Evolutionary conservation across 2,797 vertebrate genomes (phyloP), one percentile per base, ranked within the genome.

Genomic region (Phylloscopus collybita): DNA sequence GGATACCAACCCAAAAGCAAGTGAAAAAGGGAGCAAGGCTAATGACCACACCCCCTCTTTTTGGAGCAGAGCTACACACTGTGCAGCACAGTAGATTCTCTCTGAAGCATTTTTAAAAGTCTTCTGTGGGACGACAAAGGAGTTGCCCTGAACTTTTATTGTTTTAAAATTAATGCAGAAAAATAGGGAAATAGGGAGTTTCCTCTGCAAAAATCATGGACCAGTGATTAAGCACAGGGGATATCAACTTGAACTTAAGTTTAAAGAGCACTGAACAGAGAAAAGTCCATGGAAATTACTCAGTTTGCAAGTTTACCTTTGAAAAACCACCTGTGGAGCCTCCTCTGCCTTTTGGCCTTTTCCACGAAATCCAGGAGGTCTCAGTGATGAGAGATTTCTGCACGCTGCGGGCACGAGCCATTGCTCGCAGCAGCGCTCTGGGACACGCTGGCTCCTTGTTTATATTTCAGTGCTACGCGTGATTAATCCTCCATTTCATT

Each of bases 401-500:
- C 20, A 15, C 0, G 0, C 44, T 11, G 6, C 0, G 0, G 76
- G 49, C 62, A 86, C 2, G 2, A 81, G 86, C 34, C 75, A 13
- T 19, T 4, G 21, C 71, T 72, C 1, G 0, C 75, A 80, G 76
- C 27, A 3, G 72, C 4, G 30, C 89, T n/a, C 84, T 51, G 84
- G 84, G 91, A 91, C 51, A 4, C 9, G 6, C 40, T 34, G 71
- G 36, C 71, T 80, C 86, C 3, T 19, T 92, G 94, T 91, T 96
- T 80, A 27, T 94, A 69, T 91, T 87, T 74, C 86, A 59, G 86
- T 8, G 38, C 81, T 83, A 82, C 19, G 40, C 36, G 1, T 92
- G 94, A 93, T 94, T 93, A 93, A 93, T 87, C 91, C 93, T 95
- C 88, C 86, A 67, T 85, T 91, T 93, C 89, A 94, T 86, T 95